Conservation (phyloP, 2,888 invertebrate genomes). For the Campopleginae sp. region DNA sequence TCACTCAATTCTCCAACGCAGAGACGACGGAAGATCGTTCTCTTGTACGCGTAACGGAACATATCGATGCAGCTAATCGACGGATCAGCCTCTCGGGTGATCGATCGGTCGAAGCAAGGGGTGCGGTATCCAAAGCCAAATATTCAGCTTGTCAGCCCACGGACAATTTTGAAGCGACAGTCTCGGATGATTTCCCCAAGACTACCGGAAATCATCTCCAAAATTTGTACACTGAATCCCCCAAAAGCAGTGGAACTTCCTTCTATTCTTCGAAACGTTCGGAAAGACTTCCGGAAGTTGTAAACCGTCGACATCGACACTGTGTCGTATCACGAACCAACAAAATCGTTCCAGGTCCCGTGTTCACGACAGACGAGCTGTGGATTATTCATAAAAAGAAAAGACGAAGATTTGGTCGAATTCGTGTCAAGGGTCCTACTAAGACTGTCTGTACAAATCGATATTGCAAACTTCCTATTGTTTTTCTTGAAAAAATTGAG, state of each 20-base stretch:
- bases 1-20: not conserved
- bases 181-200: conserved; percentile 41
- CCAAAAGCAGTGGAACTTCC: conserved; percentile 37
- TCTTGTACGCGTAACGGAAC: not conserved
- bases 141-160: conserved; percentile 37
- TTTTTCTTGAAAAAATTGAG: conserved; percentile 64
- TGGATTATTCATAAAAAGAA: conserved; percentile 70
- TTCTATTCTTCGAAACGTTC: conserved; percentile 65
- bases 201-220: conserved; percentile 12
- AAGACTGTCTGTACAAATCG: conserved; percentile 48
- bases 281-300: conserved; percentile 44
- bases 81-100: conserved; percentile 21
- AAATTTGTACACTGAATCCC: not conserved
- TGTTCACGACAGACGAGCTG: conserved; percentile 64
- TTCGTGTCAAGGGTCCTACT: not conserved
- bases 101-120: conserved; percentile 25
- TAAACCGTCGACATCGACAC: conserved; percentile 63
- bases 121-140: conserved; percentile 31
- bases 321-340: conserved; percentile 51
- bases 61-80: conserved; percentile 35
- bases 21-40: conserved; percentile 3
- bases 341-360: conserved; percentile 46
- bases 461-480: conserved; percentile 65
- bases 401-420: conserved; percentile 20
- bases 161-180: conserved; percentile 39